phyloP scores from a whole-genome alignment of 2,797 vertebrate species.

The Helarctos malayanus region DNA sequence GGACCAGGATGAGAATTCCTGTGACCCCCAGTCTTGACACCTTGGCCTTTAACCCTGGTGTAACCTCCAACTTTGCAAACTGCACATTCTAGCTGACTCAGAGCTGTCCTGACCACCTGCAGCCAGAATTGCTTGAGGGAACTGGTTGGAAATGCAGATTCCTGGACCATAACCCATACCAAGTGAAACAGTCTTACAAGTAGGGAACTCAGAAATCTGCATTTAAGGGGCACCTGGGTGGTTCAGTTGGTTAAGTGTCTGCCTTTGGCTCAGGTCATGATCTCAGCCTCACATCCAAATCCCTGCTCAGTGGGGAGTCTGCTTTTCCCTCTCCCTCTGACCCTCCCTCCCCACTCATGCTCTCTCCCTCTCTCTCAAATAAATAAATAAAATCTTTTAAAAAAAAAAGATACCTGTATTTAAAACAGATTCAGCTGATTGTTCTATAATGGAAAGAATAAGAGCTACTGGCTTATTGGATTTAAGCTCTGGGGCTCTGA shows the following conservation, averaged over 20 bases:
- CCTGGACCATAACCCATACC: too few species aligned
- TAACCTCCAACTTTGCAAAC: neutral
- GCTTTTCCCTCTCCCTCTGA: too few species aligned
- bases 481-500: neutral
- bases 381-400: neutral
- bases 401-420: neutral
- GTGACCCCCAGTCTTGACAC: neutral
- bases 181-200: too few species aligned
- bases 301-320: too few species aligned
- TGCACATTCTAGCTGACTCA: neutral
- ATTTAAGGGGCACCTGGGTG: neutral
- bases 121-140: neutral
- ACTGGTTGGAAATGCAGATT: neutral
- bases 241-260: neutral
- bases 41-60: neutral
- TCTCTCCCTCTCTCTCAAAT: neutral
- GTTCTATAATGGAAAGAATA: neutral
- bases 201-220: neutral
- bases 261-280: neutral
- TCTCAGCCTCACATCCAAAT: neutral
- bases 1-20: neutral
- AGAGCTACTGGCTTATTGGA: neutral
- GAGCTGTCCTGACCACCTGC: neutral
- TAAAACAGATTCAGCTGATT: neutral
- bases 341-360: too few species aligned